phyloP scores from a whole-genome alignment of 2,888 invertebrate species.

The Nowickia ferox region DNA sequence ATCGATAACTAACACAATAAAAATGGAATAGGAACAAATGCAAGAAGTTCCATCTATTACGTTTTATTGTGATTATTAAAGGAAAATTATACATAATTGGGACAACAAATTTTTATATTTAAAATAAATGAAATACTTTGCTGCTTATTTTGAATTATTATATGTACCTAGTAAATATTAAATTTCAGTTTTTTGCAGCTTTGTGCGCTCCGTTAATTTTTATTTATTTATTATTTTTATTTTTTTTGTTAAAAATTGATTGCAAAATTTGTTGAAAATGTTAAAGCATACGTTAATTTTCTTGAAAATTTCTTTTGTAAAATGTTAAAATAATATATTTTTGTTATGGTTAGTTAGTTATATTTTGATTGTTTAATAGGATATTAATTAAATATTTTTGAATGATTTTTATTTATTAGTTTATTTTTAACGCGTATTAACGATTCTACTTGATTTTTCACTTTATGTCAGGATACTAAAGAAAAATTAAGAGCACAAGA shows the following conservation, averaged over 20 bases:
- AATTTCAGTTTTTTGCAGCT: conserved; percentile 4
- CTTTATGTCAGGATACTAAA: conserved; percentile 59
- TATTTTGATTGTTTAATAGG: background rate
- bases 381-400: conserved; percentile 22
- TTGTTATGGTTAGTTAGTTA: background rate
- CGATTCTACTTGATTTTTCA: conserved; percentile 68
- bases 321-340: conserved; percentile 13
- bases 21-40: conserved; percentile 18
- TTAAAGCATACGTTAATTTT: conserved; percentile 65
- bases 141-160: background rate
- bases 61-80: conserved; percentile 56
- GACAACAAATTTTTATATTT: conserved; percentile 11
- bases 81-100: conserved; percentile 45
- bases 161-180: background rate
- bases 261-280: conserved; percentile 25
- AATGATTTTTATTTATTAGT: conserved; percentile 2
- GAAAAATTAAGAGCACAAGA: conserved; percentile 61
- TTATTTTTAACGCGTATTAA: conserved; percentile 15
- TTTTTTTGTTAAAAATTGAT: conserved; percentile 29
- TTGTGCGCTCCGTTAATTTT: conserved; percentile 34
- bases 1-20: conserved; percentile 60
- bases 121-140: conserved; percentile 16
- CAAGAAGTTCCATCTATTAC: conserved; percentile 41
- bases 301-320: conserved; percentile 6
- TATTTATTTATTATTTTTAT: background rate